Evolutionary conservation across 1,140 invertebrate genomes (phyloP).

Genomic region (Vanessa atalanta): DNA sequence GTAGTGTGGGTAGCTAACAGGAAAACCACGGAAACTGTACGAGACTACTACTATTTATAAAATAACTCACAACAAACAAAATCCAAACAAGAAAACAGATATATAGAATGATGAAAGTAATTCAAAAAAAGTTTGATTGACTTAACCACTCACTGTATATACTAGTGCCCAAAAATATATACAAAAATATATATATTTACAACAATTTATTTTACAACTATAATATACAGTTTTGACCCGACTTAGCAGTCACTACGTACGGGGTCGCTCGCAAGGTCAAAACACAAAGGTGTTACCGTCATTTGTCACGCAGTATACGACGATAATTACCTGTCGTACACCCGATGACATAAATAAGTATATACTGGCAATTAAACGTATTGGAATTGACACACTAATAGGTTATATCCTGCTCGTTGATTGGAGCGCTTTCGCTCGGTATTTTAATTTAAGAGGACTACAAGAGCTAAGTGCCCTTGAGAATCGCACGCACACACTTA

Average conservation of each 20-base stretch:
- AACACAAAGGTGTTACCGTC: constrained; percentile 53
- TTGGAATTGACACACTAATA: constrained; percentile 48
- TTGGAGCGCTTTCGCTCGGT: constrained; percentile 45
- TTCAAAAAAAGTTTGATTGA: no score
- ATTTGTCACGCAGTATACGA: constrained; percentile 50
- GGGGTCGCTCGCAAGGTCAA: constrained; percentile 50
- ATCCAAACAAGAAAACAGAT: no score
- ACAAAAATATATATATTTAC: neutral
- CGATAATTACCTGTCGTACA: constrained; percentile 53
- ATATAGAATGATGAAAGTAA: no score
- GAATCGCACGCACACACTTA: no score
- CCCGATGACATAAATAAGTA: constrained; percentile 49
- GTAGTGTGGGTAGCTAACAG: no score
- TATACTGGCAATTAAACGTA: constrained; percentile 45
- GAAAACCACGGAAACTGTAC: no score
- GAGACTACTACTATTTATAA: no score
- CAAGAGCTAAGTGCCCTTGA: no score
- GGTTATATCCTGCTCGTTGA: constrained; percentile 47
- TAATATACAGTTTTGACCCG: constrained; percentile 39
- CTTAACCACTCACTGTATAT: neutral
- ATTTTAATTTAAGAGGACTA: constrained; percentile 50
- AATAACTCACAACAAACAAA: no score
- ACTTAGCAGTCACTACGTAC: constrained; percentile 30
- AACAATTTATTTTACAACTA: constrained; percentile 25
- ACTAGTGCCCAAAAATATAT: neutral